Conservation (phyloP, 2,888 invertebrate species). For the Theodoxus fluviatilis region DNA sequence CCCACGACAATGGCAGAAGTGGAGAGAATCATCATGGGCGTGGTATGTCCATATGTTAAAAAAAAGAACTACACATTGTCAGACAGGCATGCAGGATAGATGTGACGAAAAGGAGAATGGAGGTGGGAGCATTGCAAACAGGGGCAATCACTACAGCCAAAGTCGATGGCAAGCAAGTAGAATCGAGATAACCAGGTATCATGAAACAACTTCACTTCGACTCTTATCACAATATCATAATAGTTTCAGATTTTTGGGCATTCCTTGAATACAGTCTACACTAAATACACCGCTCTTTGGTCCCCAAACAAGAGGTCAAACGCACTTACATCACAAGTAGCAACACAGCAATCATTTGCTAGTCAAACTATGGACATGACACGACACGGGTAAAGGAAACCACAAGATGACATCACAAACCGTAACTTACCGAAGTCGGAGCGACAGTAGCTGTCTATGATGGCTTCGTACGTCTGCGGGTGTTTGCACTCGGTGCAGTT, state of each 20-base stretch:
- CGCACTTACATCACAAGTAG: neutral
- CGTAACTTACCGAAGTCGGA: slow-evolving; percentile 68
- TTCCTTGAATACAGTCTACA: neutral
- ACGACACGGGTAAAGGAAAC: neutral
- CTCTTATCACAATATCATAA: too few relatives aligned
- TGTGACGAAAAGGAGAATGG: too few relatives aligned
- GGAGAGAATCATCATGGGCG: too few relatives aligned
- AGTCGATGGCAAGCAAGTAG: too few relatives aligned
- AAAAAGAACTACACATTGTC: neutral
- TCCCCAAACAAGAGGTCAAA: neutral
- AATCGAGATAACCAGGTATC: too few relatives aligned
- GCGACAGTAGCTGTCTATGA: slow-evolving; percentile 71
- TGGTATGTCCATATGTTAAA: too few relatives aligned
- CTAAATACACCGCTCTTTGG: too few relatives aligned
- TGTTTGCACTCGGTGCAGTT: slow-evolving; percentile 70
- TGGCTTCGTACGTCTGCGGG: slow-evolving; percentile 71
- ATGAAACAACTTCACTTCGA: too few relatives aligned
- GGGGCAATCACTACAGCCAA: too few relatives aligned
- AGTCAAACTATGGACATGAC: neutral
- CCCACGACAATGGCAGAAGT: too few relatives aligned
- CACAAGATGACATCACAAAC: neutral
- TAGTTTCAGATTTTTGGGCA: neutral
- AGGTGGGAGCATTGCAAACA: too few relatives aligned
- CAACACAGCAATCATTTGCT: neutral
- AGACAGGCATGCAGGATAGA: neutral